Base-by-base conservation (phyloP, 2,797 vertebrate species). In the Sorex maritimensis region DNA sequence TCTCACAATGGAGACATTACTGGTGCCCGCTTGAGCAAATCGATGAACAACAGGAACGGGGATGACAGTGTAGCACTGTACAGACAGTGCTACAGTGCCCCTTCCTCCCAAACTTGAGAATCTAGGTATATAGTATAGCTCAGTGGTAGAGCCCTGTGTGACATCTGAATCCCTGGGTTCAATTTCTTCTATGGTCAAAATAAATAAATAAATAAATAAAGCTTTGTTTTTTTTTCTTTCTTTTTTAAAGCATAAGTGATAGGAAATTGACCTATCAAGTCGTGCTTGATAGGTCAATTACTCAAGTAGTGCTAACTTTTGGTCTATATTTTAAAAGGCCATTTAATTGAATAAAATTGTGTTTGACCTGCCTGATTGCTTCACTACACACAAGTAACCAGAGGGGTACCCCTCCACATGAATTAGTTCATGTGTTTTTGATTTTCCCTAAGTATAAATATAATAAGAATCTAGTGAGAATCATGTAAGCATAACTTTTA, bases 301-400 rank as follows among this genome's bases (percentile, higher is more conserved):
- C 38, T 74, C 12, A 80, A 30, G 69, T 87, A 44, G 23, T 83
- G n/a, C 58, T 85, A 90, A 88, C 30, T 79, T 71, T 95, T 55
- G 73, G 61, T 75, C 14, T 79, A 81, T 34, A 72, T 52, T 84
- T 81, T 80, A 49, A 75, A 78, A 92, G 41, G 26, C 44, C 28
- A 17, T 41, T 88, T 79, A 78, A 73, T 79, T 82, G 75, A 38
- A 72, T 82, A 72, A 90, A 9, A 26, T 73, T 88, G 30, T 82
- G 69, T 90, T 81, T 65, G 41, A 28, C 87, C 34, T 83, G 17
- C 49, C 38, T n/a, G 1, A 58, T 38, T 49, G 49, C 38, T 49
- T n/a, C 72, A 58, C 23, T n/a, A 24, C n/a, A 78, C 34, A 49
- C 4, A 79, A 61, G 28, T n/a, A 38, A 69, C 80, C 6, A 61